phyloP scores from a whole-genome alignment of 2,797 vertebrate species.

The Antennarius maculatus region DNA sequence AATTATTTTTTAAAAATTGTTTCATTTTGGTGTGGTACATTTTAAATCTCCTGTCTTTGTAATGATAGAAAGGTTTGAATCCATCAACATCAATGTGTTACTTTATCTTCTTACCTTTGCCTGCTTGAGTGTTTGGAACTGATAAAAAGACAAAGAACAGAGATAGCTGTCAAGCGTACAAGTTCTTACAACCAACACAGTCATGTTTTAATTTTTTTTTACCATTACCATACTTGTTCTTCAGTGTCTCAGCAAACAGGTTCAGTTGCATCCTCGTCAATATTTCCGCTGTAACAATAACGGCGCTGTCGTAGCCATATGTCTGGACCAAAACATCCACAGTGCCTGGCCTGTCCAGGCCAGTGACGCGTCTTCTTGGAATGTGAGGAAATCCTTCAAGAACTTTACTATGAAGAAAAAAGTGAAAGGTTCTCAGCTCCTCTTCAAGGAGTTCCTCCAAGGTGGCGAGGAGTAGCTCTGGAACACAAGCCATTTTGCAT shows the following conservation, averaged over 20 bases:
- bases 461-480: conserved; percentile 26
- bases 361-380: conserved; percentile 11
- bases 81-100: too few species aligned
- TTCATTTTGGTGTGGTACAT: neutral
- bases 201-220: neutral
- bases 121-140: conserved; percentile 16
- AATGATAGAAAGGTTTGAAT: too few species aligned
- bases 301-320: conserved; percentile 26
- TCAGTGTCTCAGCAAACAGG: conserved; percentile 19
- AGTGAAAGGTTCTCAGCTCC: conserved; percentile 42
- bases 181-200: neutral
- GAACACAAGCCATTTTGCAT: conserved; percentile 23
- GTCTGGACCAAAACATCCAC: conserved; percentile 40
- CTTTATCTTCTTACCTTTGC: conserved; percentile 28
- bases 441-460: conserved; percentile 28
- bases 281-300: conserved; percentile 25
- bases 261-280: conserved; percentile 41
- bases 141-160: conserved; percentile 23
- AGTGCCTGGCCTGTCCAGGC: conserved; percentile 4
- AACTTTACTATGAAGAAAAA: conserved; percentile 16
- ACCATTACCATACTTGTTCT: conserved; percentile 31
- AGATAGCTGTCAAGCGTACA: neutral
- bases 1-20: neutral
- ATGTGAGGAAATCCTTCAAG: conserved; percentile 27
- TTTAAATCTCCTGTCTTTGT: too few species aligned